Evolutionary conservation across 2,888 invertebrate genomes (phyloP), one percentile per base, ranked within the genome.

Genomic region (Coelinius sp.): DNA sequence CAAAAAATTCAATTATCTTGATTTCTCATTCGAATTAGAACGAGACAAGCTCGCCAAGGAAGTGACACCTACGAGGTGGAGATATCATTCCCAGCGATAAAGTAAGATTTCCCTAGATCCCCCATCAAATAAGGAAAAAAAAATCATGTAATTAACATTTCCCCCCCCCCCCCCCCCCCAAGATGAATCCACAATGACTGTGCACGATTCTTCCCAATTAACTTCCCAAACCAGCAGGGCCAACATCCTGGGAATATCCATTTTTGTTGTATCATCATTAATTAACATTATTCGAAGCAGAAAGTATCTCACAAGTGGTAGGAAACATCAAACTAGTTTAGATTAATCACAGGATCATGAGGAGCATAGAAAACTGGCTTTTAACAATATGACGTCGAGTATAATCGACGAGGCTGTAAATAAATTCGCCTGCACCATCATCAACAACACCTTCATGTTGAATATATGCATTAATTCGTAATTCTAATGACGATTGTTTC

Each of bases 21-120:
- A 70, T 84, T 85, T 73, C 85, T 86, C 88, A 87, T 63, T 41
- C 90, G 90, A 90, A 91, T 90, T 92, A 93, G 93, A 92, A 90
- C 90, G 89, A 93, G 95, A 88, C 94, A 95, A 90, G 94, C 94
- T 88, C 92, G 95, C 86, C 95, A 95, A 90, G 93, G 93, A 88
- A 94, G 94, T 88, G 95, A 96, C 89, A 95, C 95, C 83, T 97
- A 97, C 91, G 94, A 92, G 90, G 92, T 97, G 88, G 94, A 95
- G 90, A 94, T 97, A 89, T 93, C 95, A 87, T 96, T 96, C 93
- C 96, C 96, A 87, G 94, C 96, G 85, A 91, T 95, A 91, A 96
- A 95, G 96, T 96, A 94, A 94, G 92, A 86, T 80, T 78, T 75
- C 62, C 69, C 73, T 69, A 68, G 35, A 56, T n/a, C 31, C 59